phyloP scores from a whole-genome alignment of 1,140 invertebrate genomes.

The Wiebesia pumilae region DNA sequence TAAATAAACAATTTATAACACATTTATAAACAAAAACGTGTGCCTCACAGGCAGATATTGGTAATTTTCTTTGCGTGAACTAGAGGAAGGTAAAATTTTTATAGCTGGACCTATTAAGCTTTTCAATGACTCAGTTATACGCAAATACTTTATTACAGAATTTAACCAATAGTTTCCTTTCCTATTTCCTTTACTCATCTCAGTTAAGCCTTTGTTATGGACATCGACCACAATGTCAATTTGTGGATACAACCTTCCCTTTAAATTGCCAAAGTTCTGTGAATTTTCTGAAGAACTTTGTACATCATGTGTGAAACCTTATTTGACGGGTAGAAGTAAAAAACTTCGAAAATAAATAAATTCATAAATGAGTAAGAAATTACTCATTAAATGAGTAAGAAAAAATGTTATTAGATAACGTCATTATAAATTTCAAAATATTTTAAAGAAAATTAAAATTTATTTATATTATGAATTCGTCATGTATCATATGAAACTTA shows the following conservation, averaged over 20 bases:
- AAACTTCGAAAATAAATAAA: too few species aligned
- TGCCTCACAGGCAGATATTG: constrained; percentile 11
- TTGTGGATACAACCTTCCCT: not conserved
- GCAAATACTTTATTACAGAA: constrained; percentile 37
- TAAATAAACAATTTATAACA: not conserved
- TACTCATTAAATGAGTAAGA: too few species aligned
- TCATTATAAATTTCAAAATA: too few species aligned
- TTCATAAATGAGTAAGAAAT: too few species aligned
- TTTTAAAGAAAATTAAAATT: too few species aligned
- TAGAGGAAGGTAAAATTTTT: constrained; percentile 30
- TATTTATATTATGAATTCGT: too few species aligned
- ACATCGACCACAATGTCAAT: constrained; percentile 27
- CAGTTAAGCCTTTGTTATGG: constrained; percentile 17
- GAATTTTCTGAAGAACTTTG: constrained; percentile 2
- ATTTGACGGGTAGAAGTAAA: not conserved
- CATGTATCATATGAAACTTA: too few species aligned
- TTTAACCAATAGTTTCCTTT: constrained; percentile 19
- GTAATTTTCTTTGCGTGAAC: constrained; percentile 28
- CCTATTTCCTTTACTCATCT: not conserved
- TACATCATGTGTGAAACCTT: not conserved
- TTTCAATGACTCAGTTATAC: constrained; percentile 21
- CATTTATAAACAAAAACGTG: not conserved
- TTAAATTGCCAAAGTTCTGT: constrained; percentile 31
- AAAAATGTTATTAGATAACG: too few species aligned
- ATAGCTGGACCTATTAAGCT: constrained; percentile 40